Percentiles rank a stretch among this genome's conserved stretches.
These are phyloP conservation scores for Siniperca knerii DNA, from an alignment of 2,113 vertebrate genomes.

Conservation along the genomic window DNA sequence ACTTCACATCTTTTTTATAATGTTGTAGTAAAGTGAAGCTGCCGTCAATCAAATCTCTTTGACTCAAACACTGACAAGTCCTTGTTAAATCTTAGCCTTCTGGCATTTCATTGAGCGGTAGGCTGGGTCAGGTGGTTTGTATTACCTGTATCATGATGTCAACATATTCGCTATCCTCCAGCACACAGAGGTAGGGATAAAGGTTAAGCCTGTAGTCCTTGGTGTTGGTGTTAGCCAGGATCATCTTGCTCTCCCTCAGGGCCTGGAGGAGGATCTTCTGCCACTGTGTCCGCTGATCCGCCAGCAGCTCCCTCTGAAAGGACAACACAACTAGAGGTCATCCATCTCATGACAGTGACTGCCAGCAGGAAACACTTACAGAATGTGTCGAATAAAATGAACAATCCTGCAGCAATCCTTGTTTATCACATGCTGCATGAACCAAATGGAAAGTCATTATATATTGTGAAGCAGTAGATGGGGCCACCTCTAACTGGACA, in stretches of 20 bases:
- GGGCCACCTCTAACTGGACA: neutral
- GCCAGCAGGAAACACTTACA: slow-evolving; percentile 7
- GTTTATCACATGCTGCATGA: slow-evolving; percentile 5
- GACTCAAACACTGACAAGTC: neutral
- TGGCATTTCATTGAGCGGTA: neutral
- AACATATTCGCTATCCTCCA: slow-evolving; percentile 88
- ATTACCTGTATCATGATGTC: slow-evolving; percentile 92
- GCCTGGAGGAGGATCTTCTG: slow-evolving; percentile 76
- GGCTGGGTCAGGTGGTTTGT: slow-evolving; percentile 33
- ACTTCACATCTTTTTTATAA: neutral
- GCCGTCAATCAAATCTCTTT: neutral
- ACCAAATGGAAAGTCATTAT: slow-evolving; percentile 11
- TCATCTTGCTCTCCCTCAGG: slow-evolving; percentile 83
- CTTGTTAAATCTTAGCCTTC: slow-evolving; percentile 5
- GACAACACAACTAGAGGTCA: slow-evolving; percentile 48
- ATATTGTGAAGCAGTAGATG: neutral
- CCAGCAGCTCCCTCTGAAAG: slow-evolving; percentile 87
- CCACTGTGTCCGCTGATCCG: slow-evolving; percentile 84
- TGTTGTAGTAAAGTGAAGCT: slow-evolving; percentile 11
- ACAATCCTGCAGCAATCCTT: neutral
- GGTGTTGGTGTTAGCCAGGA: slow-evolving; percentile 60
- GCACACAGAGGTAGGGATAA: slow-evolving; percentile 91
- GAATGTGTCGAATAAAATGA: slow-evolving; percentile 8
- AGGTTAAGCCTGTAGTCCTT: slow-evolving; percentile 60
- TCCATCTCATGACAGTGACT: neutral